Evolutionary conservation across 2,797 vertebrate genomes (phyloP).

Genomic region (Gymnothorax javanicus): DNA sequence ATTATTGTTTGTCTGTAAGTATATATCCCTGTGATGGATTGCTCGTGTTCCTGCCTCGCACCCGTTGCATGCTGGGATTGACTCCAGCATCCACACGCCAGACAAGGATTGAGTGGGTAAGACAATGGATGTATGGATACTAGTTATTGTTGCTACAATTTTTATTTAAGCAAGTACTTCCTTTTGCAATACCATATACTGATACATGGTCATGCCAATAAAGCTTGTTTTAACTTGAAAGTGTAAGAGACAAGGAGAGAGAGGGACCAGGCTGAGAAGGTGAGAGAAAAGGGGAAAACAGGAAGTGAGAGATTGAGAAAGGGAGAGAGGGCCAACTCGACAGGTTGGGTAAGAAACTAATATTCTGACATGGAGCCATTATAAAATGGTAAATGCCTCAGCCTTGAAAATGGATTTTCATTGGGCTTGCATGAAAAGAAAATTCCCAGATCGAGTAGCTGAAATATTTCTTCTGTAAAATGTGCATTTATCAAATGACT

Average conservation of each 20-base stretch:
- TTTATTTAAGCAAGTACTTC: too few relatives aligned
- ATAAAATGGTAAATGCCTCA: neutral
- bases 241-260: neutral
- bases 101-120: too few relatives aligned
- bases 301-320: neutral
- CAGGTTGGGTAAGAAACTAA: neutral
- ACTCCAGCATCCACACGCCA: too few relatives aligned
- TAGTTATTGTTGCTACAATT: too few relatives aligned
- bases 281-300: neutral
- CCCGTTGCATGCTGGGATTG: too few relatives aligned
- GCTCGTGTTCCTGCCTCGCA: too few relatives aligned
- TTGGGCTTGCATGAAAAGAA: neutral
- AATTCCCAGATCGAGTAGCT: neutral
- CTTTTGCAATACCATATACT: too few relatives aligned
- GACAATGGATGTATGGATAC: too few relatives aligned
- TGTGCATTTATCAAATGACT: neutral
- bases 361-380: neutral
- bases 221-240: too few relatives aligned
- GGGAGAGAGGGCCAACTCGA: neutral
- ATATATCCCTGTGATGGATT: too few relatives aligned
- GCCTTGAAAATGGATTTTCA: neutral
- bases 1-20: too few relatives aligned
- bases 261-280: neutral
- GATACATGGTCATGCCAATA: too few relatives aligned
- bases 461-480: neutral